These are phyloP conservation scores for Lasioglossum figueresi DNA, from an alignment of 2,888 invertebrate species.

Conservation along the genomic window DNA sequence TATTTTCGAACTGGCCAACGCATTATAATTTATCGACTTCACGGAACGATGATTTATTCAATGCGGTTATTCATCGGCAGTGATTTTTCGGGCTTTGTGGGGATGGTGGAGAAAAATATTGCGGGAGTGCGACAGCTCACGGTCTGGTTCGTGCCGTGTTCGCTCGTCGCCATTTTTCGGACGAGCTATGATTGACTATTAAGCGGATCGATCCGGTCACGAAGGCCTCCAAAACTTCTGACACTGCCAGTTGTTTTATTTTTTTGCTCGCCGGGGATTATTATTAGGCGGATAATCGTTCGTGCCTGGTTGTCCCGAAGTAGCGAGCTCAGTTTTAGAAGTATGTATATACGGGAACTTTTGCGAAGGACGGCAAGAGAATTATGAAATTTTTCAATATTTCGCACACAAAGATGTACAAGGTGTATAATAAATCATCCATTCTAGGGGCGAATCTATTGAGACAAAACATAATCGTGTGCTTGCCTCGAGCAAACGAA, in stretches of 20 bases:
- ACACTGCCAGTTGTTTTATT: not conserved
- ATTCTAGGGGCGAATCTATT: too few relatives aligned
- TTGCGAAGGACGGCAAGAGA: too few relatives aligned
- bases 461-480: too few relatives aligned
- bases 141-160: not conserved
- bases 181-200: constrained; percentile 1
- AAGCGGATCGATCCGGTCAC: constrained; percentile 1
- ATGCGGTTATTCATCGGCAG: constrained; percentile 7
- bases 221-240: constrained; percentile 3
- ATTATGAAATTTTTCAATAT: too few relatives aligned
- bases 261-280: not conserved
- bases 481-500: too few relatives aligned
- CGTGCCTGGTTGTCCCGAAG: not conserved
- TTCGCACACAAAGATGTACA: too few relatives aligned
- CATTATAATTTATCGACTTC: constrained; percentile 53
- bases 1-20: constrained; percentile 31
- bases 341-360: too few relatives aligned
- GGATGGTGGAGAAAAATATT: not conserved
- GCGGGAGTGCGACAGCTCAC: not conserved
- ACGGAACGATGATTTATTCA: constrained; percentile 30
- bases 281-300: not conserved
- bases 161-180: constrained; percentile 1
- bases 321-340: not conserved
- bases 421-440: too few relatives aligned
- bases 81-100: not conserved